These are phyloP conservation scores for Pygoscelis antarcticus DNA, from an alignment of 2,113 vertebrate genomes.

Conservation along the genomic window DNA sequence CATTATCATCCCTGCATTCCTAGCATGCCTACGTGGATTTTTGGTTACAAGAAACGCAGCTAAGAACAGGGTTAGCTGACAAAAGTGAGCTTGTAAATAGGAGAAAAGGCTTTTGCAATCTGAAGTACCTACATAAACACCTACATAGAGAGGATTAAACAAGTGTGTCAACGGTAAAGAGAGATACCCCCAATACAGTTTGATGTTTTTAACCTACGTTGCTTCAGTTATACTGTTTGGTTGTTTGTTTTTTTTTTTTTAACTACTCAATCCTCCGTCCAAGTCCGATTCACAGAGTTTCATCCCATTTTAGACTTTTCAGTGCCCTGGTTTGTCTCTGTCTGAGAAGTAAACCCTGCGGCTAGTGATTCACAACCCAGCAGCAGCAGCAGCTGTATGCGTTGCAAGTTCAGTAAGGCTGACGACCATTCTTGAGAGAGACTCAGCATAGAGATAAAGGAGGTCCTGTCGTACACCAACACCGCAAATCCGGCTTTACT, in stretches of 20 bases:
- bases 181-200: constrained; percentile 49
- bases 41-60: constrained; percentile 76
- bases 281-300: constrained; percentile 45
- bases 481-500: constrained; percentile 79
- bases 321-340: constrained; percentile 45
- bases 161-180: constrained; percentile 67
- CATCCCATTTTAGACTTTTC: background rate
- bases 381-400: constrained; percentile 46
- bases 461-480: constrained; percentile 70
- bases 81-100: constrained; percentile 52
- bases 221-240: constrained; percentile 18
- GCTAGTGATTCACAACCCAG: constrained; percentile 52
- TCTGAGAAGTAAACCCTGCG: constrained; percentile 44
- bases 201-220: constrained; percentile 57
- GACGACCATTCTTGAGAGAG: constrained; percentile 73
- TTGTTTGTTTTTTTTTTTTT: background rate
- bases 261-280: constrained; percentile 35
- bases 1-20: constrained; percentile 38
- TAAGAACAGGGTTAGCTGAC: constrained; percentile 59
- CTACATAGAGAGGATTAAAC: constrained; percentile 68
- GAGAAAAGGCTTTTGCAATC: constrained; percentile 69
- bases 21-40: constrained; percentile 65
- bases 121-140: constrained; percentile 68
- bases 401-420: constrained; percentile 60
- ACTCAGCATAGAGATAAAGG: constrained; percentile 82